Base-by-base conservation (phyloP, 2,888 invertebrate species). In the Harpalus rubripes region DNA sequence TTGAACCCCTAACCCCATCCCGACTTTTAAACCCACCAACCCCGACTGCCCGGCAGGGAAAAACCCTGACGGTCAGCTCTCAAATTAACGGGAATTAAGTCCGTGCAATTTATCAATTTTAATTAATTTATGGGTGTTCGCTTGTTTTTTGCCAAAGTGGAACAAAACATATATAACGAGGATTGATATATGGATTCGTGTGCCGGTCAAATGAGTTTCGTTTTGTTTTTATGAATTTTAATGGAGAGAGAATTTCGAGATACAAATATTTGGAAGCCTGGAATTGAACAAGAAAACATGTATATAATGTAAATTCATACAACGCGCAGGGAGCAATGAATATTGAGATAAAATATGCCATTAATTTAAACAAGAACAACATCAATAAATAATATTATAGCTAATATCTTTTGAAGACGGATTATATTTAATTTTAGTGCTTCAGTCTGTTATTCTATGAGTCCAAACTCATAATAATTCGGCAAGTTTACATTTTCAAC, bases 21-120 rank as follows among this genome's bases (percentile, higher is more conserved):
- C 26, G 32, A 58, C 32, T 12, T 18, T 4, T 12, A 7, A 52
- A 52, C 22, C 18, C 12, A 52, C 22, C 12, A 16, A 15, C 26
- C 76, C 10, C 41, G 41, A 15, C 26, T 16, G 7, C 39, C 44
- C 16, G 72, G 16, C 26, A 7, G 78, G 58, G 44, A 76, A 78
- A 58, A 78, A 78, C 58, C 22, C 76, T 4, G 32, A 22, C 32
- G 78, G 78, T n/a, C 78, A 18, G 44, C 78, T 78, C 78, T 78
- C 78, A 78, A 78, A 78, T 78, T 78, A 78, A 78, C 78, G 78
- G 58, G 78, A 58, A 78, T 78, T 78, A 78, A 78, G 58, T 78
- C 39, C 78, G 58, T 78, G 83, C 74, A 83, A 83, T 83, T 76
- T 83, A 83, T 83, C 83, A 83, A 83, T 83, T 83, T 83, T 83